Conservation (phyloP, 2,113 vertebrate species). For the Sphaerodactylus townsendi region DNA sequence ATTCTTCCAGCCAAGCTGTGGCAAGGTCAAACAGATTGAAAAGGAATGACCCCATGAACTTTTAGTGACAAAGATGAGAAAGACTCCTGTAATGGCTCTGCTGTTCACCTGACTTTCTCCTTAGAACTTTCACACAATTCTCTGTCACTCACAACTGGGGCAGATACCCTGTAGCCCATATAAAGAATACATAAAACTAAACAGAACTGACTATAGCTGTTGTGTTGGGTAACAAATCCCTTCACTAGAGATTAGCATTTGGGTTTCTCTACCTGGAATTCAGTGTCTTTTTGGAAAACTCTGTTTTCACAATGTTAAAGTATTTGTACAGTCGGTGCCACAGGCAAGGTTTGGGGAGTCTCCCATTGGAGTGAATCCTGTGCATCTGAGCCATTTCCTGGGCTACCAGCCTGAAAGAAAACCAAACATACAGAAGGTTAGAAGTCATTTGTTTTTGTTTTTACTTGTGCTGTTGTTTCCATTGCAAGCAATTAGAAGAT, state of each 20-base stretch:
- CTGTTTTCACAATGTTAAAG: slow-evolving; percentile 88
- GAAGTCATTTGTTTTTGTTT: not conserved
- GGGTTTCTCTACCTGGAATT: slow-evolving; percentile 80
- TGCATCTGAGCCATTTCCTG: slow-evolving; percentile 95
- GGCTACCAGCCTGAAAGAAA: slow-evolving; percentile 84
- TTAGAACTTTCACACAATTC: no score
- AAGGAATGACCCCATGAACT: not conserved
- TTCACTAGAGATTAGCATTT: slow-evolving; percentile 40
- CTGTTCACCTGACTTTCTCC: not conserved
- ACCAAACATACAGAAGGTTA: fast-evolving
- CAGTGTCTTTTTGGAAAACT: slow-evolving; percentile 77
- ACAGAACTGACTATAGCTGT: not conserved
- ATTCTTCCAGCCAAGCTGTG: not conserved
- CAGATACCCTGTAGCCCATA: fast-evolving
- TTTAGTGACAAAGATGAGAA: not conserved
- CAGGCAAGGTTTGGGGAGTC: slow-evolving; percentile 89
- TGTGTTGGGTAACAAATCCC: slow-evolving; percentile 40
- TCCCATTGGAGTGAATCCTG: slow-evolving; percentile 92
- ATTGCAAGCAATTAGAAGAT: fast-evolving
- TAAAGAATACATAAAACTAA: not conserved
- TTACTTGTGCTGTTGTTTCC: not conserved
- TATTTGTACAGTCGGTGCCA: slow-evolving; percentile 94
- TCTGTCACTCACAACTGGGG: not conserved
- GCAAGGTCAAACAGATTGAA: not conserved
- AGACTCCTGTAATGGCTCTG: not conserved